Conservation (phyloP, 23 tunicate species). For the Pegea sp. region DNA sequence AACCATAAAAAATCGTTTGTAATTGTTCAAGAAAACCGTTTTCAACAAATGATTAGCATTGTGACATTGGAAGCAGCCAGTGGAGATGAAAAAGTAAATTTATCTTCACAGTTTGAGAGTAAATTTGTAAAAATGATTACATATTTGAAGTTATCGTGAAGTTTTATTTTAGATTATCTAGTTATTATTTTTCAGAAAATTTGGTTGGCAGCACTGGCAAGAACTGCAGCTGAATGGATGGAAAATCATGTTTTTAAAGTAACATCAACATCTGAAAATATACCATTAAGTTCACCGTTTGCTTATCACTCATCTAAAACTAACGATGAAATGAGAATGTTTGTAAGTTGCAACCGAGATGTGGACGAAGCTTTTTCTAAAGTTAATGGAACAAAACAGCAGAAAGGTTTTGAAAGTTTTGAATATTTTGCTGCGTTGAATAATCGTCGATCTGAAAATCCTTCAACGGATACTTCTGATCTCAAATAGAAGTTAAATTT, state of each 20-base stretch:
- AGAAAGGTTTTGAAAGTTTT: neutral
- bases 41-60: slow-evolving; percentile 32
- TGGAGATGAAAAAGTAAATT: slow-evolving; percentile 24
- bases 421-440: neutral
- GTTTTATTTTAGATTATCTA: neutral
- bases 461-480: no score
- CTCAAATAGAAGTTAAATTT: no score
- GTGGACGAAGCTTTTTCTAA: neutral
- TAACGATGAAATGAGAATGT: no score
- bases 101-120: no score
- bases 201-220: slow-evolving; percentile 29
- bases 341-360: neutral
- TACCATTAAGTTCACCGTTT: neutral
- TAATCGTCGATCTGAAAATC: neutral
- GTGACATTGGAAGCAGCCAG: slow-evolving; percentile 20
- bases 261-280: neutral
- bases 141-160: no score
- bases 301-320: neutral
- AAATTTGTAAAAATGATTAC: no score
- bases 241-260: slow-evolving; percentile 7
- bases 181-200: slow-evolving; percentile 13
- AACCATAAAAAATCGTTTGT: slow-evolving; percentile 30
- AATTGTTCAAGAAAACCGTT: slow-evolving; percentile 50
- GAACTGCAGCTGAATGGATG: slow-evolving; percentile 66
- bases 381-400: neutral